Base-by-base conservation (phyloP, 2,113 vertebrate species). In the Bungarus multicinctus region DNA sequence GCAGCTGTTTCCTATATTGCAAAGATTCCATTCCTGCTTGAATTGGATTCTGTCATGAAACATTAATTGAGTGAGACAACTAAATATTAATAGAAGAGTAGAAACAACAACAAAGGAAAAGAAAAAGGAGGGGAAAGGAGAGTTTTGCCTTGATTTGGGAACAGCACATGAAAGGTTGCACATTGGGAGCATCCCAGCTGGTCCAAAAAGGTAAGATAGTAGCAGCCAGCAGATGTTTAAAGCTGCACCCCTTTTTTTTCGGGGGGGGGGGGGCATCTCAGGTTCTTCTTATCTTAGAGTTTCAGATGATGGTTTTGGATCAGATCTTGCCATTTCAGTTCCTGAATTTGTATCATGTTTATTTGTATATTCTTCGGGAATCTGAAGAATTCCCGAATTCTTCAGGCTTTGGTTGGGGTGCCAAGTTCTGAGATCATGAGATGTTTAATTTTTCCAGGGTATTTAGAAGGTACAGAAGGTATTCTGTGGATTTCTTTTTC, bases 1-100 rank as follows among this genome's bases (percentile, higher is more conserved):
- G 90, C 23, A 94, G 93, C 87, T 69, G 64, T 91, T 22, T 69
- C 64, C 30, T 16, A 52, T 1, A 10, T 50, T 88, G 47, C 90
- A 93, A 92, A 90, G n/a, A 10, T 20, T 3, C 90, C 50, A 34
- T 30, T 92, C 74, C 45, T 58, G 2, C 55, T 93, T 92, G 47
- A 93, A 91, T 92, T 95, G 53, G 14, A 93, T 52, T 90, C 6
- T 43, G 74, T 85, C 89, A 1, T 81, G 91, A 92, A 93, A 55
- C 60, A 92, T 91, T 89, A 87, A 92, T 89, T 94, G 93, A 94
- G 88, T 87, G 89, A 93, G 64, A 90, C 54, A 23, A 74, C 93
- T 57, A 86, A 89, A 85, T 0, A 27, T 89, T 81, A 89, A 90
- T 93, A 92, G 92, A 90, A 60, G 89, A 53, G 54, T 53, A 89